Conservation (phyloP, 2,888 invertebrate genomes). For the Orthosia cruda region DNA sequence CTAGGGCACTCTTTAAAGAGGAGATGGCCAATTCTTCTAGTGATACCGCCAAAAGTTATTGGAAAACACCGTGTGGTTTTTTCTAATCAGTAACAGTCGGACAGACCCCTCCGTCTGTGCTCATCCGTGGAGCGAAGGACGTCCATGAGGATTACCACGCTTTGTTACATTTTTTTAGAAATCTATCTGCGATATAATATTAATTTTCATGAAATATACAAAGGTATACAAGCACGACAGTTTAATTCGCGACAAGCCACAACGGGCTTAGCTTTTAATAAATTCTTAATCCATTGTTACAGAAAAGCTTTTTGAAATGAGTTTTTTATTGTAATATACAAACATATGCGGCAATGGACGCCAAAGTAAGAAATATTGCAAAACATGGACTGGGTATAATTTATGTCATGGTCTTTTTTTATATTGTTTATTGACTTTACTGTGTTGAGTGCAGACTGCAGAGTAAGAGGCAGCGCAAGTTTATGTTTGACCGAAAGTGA, state of each 20-base stretch:
- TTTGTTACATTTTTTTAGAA: neutral
- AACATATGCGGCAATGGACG: conserved; percentile 13
- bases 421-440: neutral
- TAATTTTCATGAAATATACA: conserved; percentile 8
- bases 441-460: no score
- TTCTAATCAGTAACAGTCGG: no score
- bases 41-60: no score
- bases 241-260: conserved; percentile 69
- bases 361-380: conserved; percentile 24
- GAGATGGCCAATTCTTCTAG: no score
- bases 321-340: conserved; percentile 66
- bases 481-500: neutral
- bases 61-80: no score
- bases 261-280: conserved; percentile 70
- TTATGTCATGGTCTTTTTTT: neutral
- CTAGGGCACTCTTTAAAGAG: no score
- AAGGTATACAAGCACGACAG: conserved; percentile 11
- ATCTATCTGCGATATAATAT: conserved; percentile 5
- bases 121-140: no score
- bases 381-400: conserved; percentile 29
- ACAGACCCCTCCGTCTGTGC: no score
- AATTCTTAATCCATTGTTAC: conserved; percentile 78
- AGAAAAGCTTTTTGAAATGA: conserved; percentile 75
- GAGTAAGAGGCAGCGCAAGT: no score
- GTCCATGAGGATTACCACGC: no score